Base-by-base conservation (phyloP, 1,140 invertebrate species). In the Drosophila pectinifera region DNA sequence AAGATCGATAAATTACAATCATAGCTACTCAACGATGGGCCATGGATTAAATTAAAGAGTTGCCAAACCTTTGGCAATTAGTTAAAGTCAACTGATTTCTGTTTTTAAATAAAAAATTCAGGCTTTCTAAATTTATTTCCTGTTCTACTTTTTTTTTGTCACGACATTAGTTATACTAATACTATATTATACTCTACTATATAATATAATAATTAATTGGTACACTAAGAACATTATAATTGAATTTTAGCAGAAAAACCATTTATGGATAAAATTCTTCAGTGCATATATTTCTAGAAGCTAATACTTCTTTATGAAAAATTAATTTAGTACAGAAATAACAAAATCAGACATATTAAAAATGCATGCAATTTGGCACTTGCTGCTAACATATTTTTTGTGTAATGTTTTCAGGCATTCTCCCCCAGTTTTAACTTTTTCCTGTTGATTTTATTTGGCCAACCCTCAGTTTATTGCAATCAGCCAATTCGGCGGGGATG, bases 1-100 rank as follows among this genome's bases (percentile, higher is more conserved):
- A 20, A 46, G 68, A 70, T 70, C 68, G 41, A 70, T 70, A 70
- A 70, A 70, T 57, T 70, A 57, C 42, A 70, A 70, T 70, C 41
- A 70, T 41, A 39, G 41, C 58, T 36, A 45, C 18, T 56, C 49
- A 31, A 31, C 59, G 61, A n/a, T 63, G 14, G 51, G 22, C 55
- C 20, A 10, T 61, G 38, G 55, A 42, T 55, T 24, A 43, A 41
- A 59, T 31, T 28, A 31, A 65, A 38, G 34, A 20, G 14, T 22
- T 36, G 31, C 59, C 4, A 31, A 69, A 18, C 18, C 34, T 57
- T 57, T 14, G 26, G 13, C 28, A 68, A 68, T 68, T 65, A 51
- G 39, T 42, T 49, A 7, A 42, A 24, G 26, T 7, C 26, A 61
- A n/a, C 22, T 26, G 39, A 43, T 28, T 31, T 22, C 2, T 36